Percentiles rank a stretch among this genome's conserved stretches.
Conservation (phyloP, 2,113 vertebrate species). For the Megaceryle maxima region DNA sequence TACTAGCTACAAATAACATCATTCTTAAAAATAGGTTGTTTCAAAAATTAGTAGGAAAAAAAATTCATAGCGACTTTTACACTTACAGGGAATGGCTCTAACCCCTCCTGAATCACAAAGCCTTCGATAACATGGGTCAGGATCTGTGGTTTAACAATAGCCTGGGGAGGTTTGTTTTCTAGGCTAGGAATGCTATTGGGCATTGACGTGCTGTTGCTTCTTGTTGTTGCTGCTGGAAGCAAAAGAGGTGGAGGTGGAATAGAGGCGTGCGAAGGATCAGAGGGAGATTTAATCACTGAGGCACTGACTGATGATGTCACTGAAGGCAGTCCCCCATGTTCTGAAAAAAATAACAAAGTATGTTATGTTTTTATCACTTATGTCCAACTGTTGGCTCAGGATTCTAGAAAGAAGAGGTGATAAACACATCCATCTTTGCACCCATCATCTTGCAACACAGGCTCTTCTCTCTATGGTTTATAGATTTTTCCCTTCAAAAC, state of each 20-base stretch:
- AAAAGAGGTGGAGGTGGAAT: slow-evolving; percentile 80
- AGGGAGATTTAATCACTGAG: slow-evolving; percentile 83
- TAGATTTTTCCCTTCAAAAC: background rate
- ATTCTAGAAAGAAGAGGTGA: background rate
- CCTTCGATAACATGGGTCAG: slow-evolving; percentile 97
- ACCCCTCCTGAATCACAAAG: slow-evolving; percentile 96
- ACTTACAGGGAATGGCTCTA: slow-evolving; percentile 93
- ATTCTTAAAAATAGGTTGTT: background rate
- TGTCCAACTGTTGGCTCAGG: background rate
- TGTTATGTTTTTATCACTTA: background rate
- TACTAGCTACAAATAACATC: background rate
- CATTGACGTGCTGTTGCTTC: slow-evolving; percentile 77
- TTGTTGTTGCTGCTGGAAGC: slow-evolving; percentile 81
- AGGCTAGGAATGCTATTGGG: slow-evolving; percentile 77
- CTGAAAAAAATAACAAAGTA: slow-evolving; percentile 60
- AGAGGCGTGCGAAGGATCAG: slow-evolving; percentile 80
- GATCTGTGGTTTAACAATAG: slow-evolving; percentile 87
- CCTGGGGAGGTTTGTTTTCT: slow-evolving; percentile 83
- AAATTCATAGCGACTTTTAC: background rate
- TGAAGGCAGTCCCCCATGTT: slow-evolving; percentile 75
- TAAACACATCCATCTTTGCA: background rate
- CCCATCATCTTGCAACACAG: background rate
- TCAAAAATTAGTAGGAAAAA: background rate
- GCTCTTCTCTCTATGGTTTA: background rate
- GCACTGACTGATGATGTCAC: slow-evolving; percentile 79